These are phyloP conservation scores for Drosophila prostipennis DNA, from an alignment of 2,888 invertebrate species.

Conservation along the genomic window DNA sequence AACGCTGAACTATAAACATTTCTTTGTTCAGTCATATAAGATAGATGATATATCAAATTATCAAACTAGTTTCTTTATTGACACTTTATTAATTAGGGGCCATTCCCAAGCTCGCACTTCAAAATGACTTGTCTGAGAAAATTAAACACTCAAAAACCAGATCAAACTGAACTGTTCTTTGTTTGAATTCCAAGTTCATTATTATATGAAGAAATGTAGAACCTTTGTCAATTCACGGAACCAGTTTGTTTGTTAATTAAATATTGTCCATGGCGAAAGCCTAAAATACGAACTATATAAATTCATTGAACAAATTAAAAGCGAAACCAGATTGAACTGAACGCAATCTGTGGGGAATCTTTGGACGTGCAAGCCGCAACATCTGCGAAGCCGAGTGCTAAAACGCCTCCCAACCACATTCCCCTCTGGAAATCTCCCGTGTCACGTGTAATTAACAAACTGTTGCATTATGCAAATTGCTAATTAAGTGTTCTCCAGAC, in stretches of 20 bases:
- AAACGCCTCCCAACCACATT: not conserved
- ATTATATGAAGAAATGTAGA: slow-evolving; percentile 7
- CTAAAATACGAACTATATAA: slow-evolving; percentile 1
- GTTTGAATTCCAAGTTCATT: slow-evolving; percentile 5
- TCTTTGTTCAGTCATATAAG: not conserved
- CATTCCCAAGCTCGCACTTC: slow-evolving; percentile 10
- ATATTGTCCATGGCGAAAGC: slow-evolving; percentile 21
- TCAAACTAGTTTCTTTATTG: slow-evolving; percentile 23
- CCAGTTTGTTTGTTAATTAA: slow-evolving; percentile 38
- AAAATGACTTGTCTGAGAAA: slow-evolving; percentile 2
- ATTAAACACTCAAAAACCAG: slow-evolving; percentile 14
- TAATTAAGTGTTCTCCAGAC: slow-evolving; percentile 45
- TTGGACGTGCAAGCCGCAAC: slow-evolving; percentile 7
- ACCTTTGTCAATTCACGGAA: slow-evolving; percentile 16
- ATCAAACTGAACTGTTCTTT: slow-evolving; percentile 15
- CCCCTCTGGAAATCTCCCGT: slow-evolving; percentile 25
- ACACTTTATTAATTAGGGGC: slow-evolving; percentile 20
- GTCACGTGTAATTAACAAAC: slow-evolving; percentile 64
- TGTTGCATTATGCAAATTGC: slow-evolving; percentile 49
- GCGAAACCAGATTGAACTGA: slow-evolving; percentile 34
- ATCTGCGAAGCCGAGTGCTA: not conserved
- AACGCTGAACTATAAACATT: not conserved
- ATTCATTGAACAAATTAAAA: slow-evolving; percentile 29
- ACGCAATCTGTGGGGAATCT: not conserved
- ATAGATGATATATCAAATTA: not conserved